Evolutionary conservation across 2,797 vertebrate species (phyloP).

Genomic region (Semotilus atromaculatus): DNA sequence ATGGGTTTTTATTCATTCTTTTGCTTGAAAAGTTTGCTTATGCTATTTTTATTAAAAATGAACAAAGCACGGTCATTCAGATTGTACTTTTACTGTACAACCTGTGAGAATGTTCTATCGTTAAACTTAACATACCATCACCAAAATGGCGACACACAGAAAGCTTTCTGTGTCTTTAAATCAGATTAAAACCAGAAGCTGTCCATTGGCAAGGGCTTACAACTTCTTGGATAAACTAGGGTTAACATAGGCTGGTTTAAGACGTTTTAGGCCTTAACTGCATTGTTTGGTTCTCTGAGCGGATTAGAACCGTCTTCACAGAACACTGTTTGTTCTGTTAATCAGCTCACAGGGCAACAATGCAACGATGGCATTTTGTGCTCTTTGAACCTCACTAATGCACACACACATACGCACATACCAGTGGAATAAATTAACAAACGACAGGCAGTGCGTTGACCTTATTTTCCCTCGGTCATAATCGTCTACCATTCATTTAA

Average conservation of each 20-base stretch:
- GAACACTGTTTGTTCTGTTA: conserved; percentile 27
- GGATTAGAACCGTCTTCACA: conserved; percentile 32
- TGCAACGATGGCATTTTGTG: background rate
- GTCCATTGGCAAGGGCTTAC: conserved; percentile 7
- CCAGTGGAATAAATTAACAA: conserved; percentile 36
- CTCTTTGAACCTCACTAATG: conserved; percentile 17
- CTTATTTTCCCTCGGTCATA: conserved; percentile 28
- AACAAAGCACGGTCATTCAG: background rate
- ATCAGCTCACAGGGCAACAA: conserved; percentile 24
- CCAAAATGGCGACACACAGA: too few relatives aligned
- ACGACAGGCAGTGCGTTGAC: conserved; percentile 27
- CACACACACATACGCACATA: conserved; percentile 24
- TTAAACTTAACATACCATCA: background rate
- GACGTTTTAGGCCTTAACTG: conserved; percentile 13
- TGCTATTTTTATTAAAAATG: background rate
- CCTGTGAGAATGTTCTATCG: background rate
- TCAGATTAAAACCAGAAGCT: conserved; percentile 22
- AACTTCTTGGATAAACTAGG: conserved; percentile 9
- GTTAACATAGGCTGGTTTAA: conserved; percentile 31
- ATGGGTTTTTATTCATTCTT: background rate
- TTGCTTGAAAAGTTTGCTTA: background rate
- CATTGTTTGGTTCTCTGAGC: conserved; percentile 32
- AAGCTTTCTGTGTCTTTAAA: background rate
- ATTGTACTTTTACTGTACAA: background rate
- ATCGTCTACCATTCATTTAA: conserved; percentile 9